These are phyloP conservation scores for Phoebastria nigripes DNA, from an alignment of 2,797 vertebrate genomes.

Conservation along the genomic window DNA sequence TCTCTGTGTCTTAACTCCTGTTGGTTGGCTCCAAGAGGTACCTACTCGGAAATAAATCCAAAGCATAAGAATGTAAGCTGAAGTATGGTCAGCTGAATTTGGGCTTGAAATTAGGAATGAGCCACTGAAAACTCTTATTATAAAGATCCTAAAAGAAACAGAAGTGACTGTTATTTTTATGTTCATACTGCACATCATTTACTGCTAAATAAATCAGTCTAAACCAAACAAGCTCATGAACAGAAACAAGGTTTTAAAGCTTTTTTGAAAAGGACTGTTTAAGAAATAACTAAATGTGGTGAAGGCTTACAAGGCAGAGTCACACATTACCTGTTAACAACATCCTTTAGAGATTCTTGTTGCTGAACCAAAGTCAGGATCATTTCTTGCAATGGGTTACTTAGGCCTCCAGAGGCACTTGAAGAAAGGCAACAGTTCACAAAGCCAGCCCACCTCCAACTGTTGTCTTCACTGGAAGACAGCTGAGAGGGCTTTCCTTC, in stretches of 20 bases:
- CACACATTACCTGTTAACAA: slow-evolving; percentile 80
- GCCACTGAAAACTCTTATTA: background rate
- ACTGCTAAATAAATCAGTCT: background rate
- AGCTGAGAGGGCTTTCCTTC: background rate
- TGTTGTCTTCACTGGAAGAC: slow-evolving; percentile 39
- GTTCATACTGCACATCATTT: background rate
- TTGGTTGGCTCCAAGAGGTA: background rate
- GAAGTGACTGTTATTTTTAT: background rate
- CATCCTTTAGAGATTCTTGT: slow-evolving; percentile 69
- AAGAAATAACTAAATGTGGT: background rate
- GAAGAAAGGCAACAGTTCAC: slow-evolving; percentile 72
- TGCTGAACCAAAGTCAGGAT: slow-evolving; percentile 74
- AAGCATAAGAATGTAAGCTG: background rate
- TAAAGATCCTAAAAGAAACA: background rate
- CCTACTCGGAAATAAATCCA: background rate
- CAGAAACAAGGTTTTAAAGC: background rate
- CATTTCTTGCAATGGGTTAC: slow-evolving; percentile 72
- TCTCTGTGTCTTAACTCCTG: background rate
- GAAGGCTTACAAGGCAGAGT: background rate
- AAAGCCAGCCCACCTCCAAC: slow-evolving; percentile 85
- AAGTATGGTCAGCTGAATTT: background rate
- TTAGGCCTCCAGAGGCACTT: slow-evolving; percentile 64
- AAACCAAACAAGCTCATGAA: background rate
- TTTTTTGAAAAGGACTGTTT: background rate
- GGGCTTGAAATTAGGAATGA: background rate